These are phyloP conservation scores for Eptatretus atami DNA, from an alignment of 2,797 vertebrate genomes.

Conservation along the genomic window DNA sequence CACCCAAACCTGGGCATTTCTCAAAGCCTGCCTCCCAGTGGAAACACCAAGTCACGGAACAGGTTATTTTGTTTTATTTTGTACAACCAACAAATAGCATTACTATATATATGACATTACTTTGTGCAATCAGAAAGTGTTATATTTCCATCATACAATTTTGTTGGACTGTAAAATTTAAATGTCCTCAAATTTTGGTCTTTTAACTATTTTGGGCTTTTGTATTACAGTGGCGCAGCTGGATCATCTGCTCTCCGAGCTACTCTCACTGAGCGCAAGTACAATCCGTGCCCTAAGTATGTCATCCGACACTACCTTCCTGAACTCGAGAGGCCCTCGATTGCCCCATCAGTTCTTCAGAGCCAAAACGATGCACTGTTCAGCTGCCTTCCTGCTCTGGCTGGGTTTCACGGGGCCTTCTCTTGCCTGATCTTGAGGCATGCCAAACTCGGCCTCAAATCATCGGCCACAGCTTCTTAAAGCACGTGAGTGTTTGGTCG, in stretches of 20 bases:
- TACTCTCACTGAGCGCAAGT: constrained; percentile 42
- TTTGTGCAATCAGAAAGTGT: too few relatives aligned
- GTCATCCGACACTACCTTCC: constrained; percentile 39
- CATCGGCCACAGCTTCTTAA: constrained; percentile 31
- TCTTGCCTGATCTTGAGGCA: constrained; percentile 29
- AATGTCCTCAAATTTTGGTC: too few relatives aligned
- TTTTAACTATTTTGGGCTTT: too few relatives aligned
- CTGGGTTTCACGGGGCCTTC: constrained; percentile 33
- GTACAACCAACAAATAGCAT: too few relatives aligned
- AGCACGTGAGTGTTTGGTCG: constrained; percentile 23
- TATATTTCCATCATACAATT: too few relatives aligned
- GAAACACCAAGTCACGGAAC: too few relatives aligned
- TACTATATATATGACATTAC: too few relatives aligned
- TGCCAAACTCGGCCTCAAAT: constrained; percentile 24
- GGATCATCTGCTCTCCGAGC: constrained; percentile 44
- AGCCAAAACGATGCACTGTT: constrained; percentile 33
- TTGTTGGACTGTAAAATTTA: too few relatives aligned
- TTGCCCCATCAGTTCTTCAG: constrained; percentile 32
- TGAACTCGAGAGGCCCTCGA: constrained; percentile 34
- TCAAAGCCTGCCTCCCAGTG: too few relatives aligned
- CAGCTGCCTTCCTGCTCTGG: constrained; percentile 36
- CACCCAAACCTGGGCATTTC: too few relatives aligned
- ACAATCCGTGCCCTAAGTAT: constrained; percentile 34
- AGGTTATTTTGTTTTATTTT: too few relatives aligned
- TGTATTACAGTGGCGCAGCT: constrained; percentile 20